Conservation (phyloP, 2,888 invertebrate genomes). For the Glaucopsyche alexis region DNA sequence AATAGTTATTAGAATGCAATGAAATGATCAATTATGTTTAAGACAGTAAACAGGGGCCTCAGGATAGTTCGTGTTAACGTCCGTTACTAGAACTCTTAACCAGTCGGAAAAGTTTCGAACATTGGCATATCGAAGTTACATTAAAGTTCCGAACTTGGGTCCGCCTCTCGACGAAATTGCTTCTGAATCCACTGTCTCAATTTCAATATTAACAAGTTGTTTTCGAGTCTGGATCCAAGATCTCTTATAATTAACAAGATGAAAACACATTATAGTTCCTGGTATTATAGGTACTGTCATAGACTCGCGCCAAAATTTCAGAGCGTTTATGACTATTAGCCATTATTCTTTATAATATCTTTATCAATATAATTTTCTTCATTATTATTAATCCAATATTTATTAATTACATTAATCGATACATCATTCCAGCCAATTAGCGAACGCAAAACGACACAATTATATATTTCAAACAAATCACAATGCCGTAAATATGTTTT, state of each 20-base stretch:
- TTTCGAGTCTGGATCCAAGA: constrained; percentile 20
- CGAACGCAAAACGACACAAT: constrained; percentile 8
- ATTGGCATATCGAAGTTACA: constrained; percentile 45
- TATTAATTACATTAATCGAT: constrained; percentile 4
- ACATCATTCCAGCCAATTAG: not conserved
- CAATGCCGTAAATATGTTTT: constrained; percentile 10
- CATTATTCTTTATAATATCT: not conserved
- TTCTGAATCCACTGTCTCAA: constrained; percentile 31
- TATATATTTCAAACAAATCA: constrained; percentile 22
- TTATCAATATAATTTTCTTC: not conserved
- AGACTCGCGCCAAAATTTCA: not conserved
- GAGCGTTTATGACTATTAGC: not conserved
- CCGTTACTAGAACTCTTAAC: constrained; percentile 27
- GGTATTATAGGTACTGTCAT: not conserved
- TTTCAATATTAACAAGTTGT: constrained; percentile 31
- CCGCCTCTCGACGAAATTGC: constrained; percentile 29
- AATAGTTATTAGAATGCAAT: constrained; percentile 1
- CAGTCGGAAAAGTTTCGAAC: constrained; percentile 44
- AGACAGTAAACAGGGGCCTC: constrained; percentile 6
- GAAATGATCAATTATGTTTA: constrained; percentile 9
- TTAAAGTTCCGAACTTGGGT: constrained; percentile 35
- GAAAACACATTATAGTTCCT: not conserved
- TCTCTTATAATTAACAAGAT: constrained; percentile 22
- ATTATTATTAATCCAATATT: not conserved
- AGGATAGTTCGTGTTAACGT: constrained; percentile 23